Evolutionary conservation across 30 jellyfish, hydroid and myxozoan genomes (phyloP).

Genomic region (Hydra vulgaris): DNA sequence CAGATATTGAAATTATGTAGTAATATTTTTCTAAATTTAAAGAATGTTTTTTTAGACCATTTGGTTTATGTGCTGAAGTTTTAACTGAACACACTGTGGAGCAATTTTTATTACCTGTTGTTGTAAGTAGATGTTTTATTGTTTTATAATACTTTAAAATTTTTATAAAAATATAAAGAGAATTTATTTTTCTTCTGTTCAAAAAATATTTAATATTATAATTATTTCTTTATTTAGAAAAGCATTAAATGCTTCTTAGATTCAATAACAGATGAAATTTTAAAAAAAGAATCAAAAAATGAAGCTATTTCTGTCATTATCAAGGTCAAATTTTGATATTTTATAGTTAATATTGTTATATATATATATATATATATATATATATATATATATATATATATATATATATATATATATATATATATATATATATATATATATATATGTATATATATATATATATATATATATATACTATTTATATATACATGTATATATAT

Average conservation of each 20-base stretch:
- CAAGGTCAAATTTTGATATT: conserved; percentile 58
- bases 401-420: too few relatives aligned
- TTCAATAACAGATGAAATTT: conserved; percentile 69
- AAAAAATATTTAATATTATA: too few relatives aligned
- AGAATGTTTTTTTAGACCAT: conserved; percentile 43
- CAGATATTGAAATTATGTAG: not conserved
- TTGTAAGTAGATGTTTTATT: conserved; percentile 56
- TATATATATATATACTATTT: too few relatives aligned
- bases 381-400: not conserved
- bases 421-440: too few relatives aligned
- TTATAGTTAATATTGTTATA: too few relatives aligned
- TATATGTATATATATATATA: too few relatives aligned
- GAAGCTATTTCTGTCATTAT: conserved; percentile 87
- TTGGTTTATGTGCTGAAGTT: conserved; percentile 92
- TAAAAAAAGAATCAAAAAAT: conserved; percentile 88
- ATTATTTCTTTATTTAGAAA: too few relatives aligned
- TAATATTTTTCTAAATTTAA: too few relatives aligned
- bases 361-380: too few relatives aligned
- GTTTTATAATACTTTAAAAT: too few relatives aligned
- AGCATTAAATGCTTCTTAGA: conserved; percentile 68
- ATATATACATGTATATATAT: too few relatives aligned
- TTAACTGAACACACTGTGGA: conserved; percentile 61
- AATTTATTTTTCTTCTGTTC: too few relatives aligned
- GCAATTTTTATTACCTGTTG: conserved; percentile 66
- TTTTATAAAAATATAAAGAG: not conserved